Conservation (phyloP, 30 jellyfish, hydroid and myxozoan species). For the Euphysa ruthae region DNA sequence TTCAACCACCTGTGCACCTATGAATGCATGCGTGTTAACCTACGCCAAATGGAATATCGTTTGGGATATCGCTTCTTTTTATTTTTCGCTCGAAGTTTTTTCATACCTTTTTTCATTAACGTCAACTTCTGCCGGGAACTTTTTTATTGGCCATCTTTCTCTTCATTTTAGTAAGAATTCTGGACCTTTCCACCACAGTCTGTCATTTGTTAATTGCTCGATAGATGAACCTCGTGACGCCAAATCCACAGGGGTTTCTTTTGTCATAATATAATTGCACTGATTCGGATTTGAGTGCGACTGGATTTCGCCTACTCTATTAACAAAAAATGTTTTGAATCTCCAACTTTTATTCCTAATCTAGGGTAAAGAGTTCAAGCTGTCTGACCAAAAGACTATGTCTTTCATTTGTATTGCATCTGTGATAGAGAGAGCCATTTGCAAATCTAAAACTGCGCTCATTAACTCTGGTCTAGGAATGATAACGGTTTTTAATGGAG, state of each 20-base stretch:
- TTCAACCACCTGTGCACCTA: too few relatives aligned
- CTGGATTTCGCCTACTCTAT: constrained; percentile 19
- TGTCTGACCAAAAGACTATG: constrained; percentile 34
- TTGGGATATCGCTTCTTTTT: too few relatives aligned
- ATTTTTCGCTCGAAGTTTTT: too few relatives aligned
- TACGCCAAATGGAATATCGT: too few relatives aligned
- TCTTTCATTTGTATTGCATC: constrained; percentile 10
- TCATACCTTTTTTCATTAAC: too few relatives aligned
- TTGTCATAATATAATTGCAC: constrained; percentile 18
- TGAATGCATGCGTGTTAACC: too few relatives aligned
- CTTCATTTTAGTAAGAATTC: background rate
- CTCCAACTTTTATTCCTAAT: constrained; percentile 8
- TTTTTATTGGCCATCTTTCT: background rate
- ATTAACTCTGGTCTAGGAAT: constrained; percentile 23
- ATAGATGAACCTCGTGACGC: too few relatives aligned
- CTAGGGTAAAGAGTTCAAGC: constrained; percentile 27
- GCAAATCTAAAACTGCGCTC: constrained; percentile 25
- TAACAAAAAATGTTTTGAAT: constrained; percentile 20
- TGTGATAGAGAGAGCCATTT: too few relatives aligned
- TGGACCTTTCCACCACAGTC: background rate
- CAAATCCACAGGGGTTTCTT: constrained; percentile 38
- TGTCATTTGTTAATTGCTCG: too few relatives aligned
- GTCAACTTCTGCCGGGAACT: too few relatives aligned
- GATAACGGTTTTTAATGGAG: constrained; percentile 28
- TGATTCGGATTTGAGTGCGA: constrained; percentile 3